Percentiles rank a stretch among this genome's conserved stretches.
Conservation (phyloP, 2,797 vertebrate species). For the Toxotes lorentzi region DNA sequence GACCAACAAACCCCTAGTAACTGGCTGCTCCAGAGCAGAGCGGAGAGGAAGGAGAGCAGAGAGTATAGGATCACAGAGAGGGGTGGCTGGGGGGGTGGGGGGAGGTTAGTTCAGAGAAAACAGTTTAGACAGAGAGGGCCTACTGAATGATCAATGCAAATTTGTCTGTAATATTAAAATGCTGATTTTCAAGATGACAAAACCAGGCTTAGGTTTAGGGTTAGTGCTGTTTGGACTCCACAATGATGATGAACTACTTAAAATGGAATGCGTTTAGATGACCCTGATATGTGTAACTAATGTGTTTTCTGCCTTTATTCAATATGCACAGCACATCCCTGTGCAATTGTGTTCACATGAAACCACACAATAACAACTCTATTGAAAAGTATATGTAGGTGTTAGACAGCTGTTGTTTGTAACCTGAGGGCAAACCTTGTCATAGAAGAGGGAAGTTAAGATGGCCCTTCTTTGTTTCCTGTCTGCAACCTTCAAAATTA, state of each 20-base stretch:
- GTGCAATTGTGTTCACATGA: conserved; percentile 29
- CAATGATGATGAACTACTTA: conserved; percentile 4
- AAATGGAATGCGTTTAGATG: conserved; percentile 41
- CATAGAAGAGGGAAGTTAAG: conserved; percentile 64
- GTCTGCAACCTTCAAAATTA: conserved; percentile 47
- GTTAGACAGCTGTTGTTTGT: conserved; percentile 77
- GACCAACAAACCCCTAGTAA: conserved; percentile 78
- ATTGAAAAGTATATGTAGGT: conserved; percentile 65
- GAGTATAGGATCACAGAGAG: conserved; percentile 81
- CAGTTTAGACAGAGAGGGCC: conserved; percentile 63
- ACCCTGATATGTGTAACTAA: conserved; percentile 29
- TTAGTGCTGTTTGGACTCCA: conserved; percentile 5
- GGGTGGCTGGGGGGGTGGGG: conserved; percentile 35
- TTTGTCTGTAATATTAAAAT: conserved; percentile 43
- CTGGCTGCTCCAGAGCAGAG: conserved; percentile 86
- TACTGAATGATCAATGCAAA: conserved; percentile 51
- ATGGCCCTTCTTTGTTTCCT: conserved; percentile 66
- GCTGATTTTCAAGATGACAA: conserved; percentile 22
- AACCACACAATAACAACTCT: conserved; percentile 55
- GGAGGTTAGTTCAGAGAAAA: conserved; percentile 70
- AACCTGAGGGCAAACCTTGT: conserved; percentile 68
- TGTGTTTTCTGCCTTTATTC: conserved; percentile 40
- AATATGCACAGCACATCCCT: conserved; percentile 30
- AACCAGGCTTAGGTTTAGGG: too few relatives aligned
- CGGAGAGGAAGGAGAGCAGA: conserved; percentile 75